Evolutionary conservation across 2,888 invertebrate species (phyloP).

Genomic region (Microctonus hyperodae): DNA sequence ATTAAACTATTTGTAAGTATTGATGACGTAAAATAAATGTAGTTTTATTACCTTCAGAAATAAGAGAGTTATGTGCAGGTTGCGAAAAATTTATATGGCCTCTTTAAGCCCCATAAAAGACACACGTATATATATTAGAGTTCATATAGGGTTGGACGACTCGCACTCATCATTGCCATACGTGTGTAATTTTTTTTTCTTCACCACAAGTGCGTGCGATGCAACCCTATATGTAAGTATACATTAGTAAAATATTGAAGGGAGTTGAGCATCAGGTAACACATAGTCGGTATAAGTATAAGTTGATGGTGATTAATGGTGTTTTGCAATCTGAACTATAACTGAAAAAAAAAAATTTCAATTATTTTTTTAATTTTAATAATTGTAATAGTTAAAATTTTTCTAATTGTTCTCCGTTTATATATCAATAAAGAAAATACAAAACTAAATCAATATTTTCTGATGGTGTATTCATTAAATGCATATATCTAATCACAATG

Average conservation of each 20-base stretch:
- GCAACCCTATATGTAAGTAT: constrained; percentile 50
- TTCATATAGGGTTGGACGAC: constrained; percentile 38
- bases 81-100: constrained; percentile 61
- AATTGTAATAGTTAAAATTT: no score
- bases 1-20: no score
- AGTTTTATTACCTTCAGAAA: constrained; percentile 39
- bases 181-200: constrained; percentile 29
- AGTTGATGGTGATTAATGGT: constrained; percentile 6
- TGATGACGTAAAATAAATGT: constrained; percentile 23
- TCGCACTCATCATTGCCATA: constrained; percentile 53
- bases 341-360: no score
- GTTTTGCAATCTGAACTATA: neutral
- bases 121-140: no score
- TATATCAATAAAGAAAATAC: no score
- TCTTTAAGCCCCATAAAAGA: constrained; percentile 52
- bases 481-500: no score
- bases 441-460: no score
- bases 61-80: constrained; percentile 58
- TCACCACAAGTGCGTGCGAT: constrained; percentile 30
- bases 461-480: no score
- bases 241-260: constrained; percentile 58
- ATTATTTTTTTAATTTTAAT: no score
- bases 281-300: constrained; percentile 47
- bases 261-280: constrained; percentile 63
- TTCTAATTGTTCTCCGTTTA: no score